Conservation (phyloP, 2,888 invertebrate genomes). For the Toxonevra muliebris region DNA sequence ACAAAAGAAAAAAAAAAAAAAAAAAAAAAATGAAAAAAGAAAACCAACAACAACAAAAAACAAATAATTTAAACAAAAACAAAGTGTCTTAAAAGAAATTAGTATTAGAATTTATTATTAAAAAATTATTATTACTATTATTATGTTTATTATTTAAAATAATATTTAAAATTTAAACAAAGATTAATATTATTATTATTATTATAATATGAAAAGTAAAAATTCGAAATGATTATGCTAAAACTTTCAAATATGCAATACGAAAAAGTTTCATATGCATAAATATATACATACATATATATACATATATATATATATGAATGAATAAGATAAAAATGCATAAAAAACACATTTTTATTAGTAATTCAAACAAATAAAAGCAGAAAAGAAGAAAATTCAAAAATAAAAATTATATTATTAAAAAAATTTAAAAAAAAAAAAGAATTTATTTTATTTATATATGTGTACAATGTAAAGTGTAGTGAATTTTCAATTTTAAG, state of each 20-base stretch:
- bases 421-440: too few species aligned
- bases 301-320: slow-evolving; percentile 2
- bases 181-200: slow-evolving; percentile 20
- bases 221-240: slow-evolving; percentile 17
- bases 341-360: slow-evolving; percentile 21
- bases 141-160: slow-evolving; percentile 12
- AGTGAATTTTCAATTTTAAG: too few species aligned
- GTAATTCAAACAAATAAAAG: slow-evolving; percentile 16
- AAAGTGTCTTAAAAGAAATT: slow-evolving; percentile 62
- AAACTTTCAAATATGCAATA: neutral
- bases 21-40: slow-evolving; percentile 45
- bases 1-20: slow-evolving; percentile 49
- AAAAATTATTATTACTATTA: slow-evolving; percentile 6
- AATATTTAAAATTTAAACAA: slow-evolving; percentile 23
- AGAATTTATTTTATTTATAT: too few species aligned
- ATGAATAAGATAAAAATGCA: slow-evolving; percentile 11
- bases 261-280: slow-evolving; percentile 20
- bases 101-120: slow-evolving; percentile 51
- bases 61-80: slow-evolving; percentile 49
- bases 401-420: slow-evolving; percentile 28
- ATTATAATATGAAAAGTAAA: neutral
- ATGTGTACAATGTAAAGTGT: too few species aligned
- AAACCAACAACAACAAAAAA: slow-evolving; percentile 29
- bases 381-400: slow-evolving; percentile 6
- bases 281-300: neutral